Evolutionary conservation across 2,113 vertebrate species (phyloP), one percentile per base, ranked within the genome.

Genomic region (Menidia beryllina): DNA sequence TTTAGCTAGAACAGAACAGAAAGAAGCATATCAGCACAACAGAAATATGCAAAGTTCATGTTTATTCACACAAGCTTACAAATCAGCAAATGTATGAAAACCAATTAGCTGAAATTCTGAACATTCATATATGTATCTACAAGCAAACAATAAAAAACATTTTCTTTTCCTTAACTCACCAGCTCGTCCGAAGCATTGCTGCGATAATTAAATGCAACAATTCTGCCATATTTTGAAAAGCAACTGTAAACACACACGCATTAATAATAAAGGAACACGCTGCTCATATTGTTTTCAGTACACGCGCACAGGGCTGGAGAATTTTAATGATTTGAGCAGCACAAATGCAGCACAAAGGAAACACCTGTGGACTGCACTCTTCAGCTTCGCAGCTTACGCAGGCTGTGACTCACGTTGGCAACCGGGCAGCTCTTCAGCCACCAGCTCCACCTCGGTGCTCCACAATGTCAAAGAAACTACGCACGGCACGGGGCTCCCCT

Each of bases 361-460:
- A 75, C 74, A 90, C 87, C 79, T 88, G 86, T 81, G 78, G 69
- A 75, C 81, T 78, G 49, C 41, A 68, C 80, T 75, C 54, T 48
- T 9, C 34, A 27, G 70, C 56, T 69, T 7, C 57, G 62, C 69
- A 52, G 41, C 45, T 49, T 65, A 20, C 59, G 36, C 54, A 13
- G 21, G 26, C 17, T 23, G 2, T 8, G 47, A 45, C 86, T 73
- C 54, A 4, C 17, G 27, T 14, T 23, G 51, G 51, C 21, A 21
- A 67, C 67, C 63, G 21, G 76, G 47, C 20, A 4, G 45, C 75
- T 63, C 69, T 38, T 70, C 56, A 74, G 75, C 75, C 75, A 56
- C 23, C 13, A 27, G 50, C 79, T 65, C 25, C 53, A 55, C 9
- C 53, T 56, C 49, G 60, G 54, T 21, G 66, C 59, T 70, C 54